These are phyloP conservation scores for Oreochromis mossambicus DNA, from an alignment of 2,797 vertebrate genomes.

Conservation along the genomic window DNA sequence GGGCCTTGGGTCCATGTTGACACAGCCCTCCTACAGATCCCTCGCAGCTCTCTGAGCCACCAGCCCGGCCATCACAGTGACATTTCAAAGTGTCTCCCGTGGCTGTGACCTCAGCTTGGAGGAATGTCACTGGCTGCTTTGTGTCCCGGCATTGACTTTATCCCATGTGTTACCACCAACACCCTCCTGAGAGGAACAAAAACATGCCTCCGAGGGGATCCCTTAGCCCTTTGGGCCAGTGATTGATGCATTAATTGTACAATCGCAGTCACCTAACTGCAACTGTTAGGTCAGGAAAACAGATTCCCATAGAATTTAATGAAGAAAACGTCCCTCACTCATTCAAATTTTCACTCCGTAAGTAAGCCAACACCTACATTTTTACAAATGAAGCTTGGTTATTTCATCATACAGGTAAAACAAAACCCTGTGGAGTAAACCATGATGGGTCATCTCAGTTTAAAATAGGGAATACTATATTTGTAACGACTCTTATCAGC, in stretches of 20 bases:
- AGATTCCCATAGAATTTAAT: not conserved
- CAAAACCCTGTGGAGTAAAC: not conserved
- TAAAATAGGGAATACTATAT: not conserved
- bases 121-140: slow-evolving; percentile 71
- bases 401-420: not conserved
- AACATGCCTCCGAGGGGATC: slow-evolving; percentile 35
- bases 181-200: slow-evolving; percentile 67
- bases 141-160: slow-evolving; percentile 66
- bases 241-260: slow-evolving; percentile 44
- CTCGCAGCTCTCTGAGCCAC: slow-evolving; percentile 27
- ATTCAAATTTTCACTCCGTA: rapidly evolving
- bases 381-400: not conserved
- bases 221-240: slow-evolving; percentile 33
- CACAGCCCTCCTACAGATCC: slow-evolving; percentile 33
- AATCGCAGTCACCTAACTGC: slow-evolving; percentile 13
- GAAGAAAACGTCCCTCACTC: not conserved
- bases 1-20: slow-evolving; percentile 41
- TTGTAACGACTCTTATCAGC: not conserved
- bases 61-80: slow-evolving; percentile 31
- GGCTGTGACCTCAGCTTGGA: slow-evolving; percentile 69
- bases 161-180: slow-evolving; percentile 62
- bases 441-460: not conserved
- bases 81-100: slow-evolving; percentile 64
- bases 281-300: slow-evolving; percentile 5
- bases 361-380: rapidly evolving